phyloP scores from a whole-genome alignment of 1,140 invertebrate species.

The Hypsibius dujardini region DNA sequence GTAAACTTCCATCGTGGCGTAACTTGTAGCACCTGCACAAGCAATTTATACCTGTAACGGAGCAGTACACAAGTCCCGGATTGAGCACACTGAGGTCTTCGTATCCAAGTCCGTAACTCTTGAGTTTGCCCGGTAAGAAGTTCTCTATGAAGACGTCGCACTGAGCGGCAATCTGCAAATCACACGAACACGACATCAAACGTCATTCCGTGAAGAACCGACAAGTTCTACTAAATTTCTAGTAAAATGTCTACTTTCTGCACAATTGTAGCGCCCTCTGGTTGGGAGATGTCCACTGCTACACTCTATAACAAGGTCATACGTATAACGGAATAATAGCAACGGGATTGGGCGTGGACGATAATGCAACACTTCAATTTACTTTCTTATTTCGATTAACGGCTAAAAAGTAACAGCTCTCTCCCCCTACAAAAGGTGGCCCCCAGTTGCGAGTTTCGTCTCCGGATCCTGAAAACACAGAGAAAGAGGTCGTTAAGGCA shows the following conservation, averaged over 20 bases:
- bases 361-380: background rate
- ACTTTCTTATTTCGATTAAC: constrained; percentile 84
- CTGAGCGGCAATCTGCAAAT: constrained; percentile 39
- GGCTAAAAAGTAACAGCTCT: constrained; percentile 66
- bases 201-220: background rate
- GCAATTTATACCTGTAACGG: constrained; percentile 49
- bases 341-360: constrained; percentile 15
- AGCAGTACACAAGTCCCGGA: constrained; percentile 74
- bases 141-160: constrained; percentile 85
- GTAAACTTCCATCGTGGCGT: too few relatives aligned
- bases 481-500: too few relatives aligned
- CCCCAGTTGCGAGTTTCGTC: constrained; percentile 83
- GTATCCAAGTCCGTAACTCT: constrained; percentile 58
- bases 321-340: constrained; percentile 8
- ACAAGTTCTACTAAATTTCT: too few relatives aligned
- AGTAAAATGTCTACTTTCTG: constrained; percentile 35
- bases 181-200: constrained; percentile 29
- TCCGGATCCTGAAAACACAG: constrained; percentile 42
- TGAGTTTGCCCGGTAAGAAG: constrained; percentile 74
- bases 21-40: too few relatives aligned
- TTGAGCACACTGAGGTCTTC: constrained; percentile 48
- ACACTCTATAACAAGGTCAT: constrained; percentile 42
- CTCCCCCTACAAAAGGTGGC: constrained; percentile 61
- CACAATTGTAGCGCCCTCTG: constrained; percentile 51
- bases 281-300: constrained; percentile 60